These are phyloP conservation scores for Lagodon rhomboides DNA, from an alignment of 2,797 vertebrate species.

Conservation along the genomic window DNA sequence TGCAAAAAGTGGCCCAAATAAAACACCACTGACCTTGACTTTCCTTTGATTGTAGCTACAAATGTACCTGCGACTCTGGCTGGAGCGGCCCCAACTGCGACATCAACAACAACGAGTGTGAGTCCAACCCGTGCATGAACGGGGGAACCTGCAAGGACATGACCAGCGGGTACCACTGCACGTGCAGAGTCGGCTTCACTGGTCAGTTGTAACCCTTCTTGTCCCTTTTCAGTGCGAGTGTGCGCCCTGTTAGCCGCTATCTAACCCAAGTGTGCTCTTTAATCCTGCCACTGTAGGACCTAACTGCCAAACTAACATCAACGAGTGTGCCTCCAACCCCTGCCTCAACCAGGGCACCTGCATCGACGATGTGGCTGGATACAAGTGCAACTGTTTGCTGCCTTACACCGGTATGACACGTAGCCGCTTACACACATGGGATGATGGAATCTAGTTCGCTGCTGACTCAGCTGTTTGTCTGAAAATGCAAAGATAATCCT, in stretches of 20 bases:
- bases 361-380: slow-evolving; percentile 96
- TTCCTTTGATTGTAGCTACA: slow-evolving; percentile 73
- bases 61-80: slow-evolving; percentile 93
- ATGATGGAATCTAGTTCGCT: slow-evolving; percentile 25
- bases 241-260: slow-evolving; percentile 10
- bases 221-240: neutral
- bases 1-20: neutral
- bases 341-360: slow-evolving; percentile 98
- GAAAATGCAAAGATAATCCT: slow-evolving; percentile 38
- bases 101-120: slow-evolving; percentile 96
- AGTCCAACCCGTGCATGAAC: slow-evolving; percentile 96
- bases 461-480: slow-evolving; percentile 52
- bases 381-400: slow-evolving; percentile 95
- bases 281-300: slow-evolving; percentile 86
- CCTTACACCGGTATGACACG: slow-evolving; percentile 93
- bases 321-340: slow-evolving; percentile 98
- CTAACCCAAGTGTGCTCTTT: slow-evolving; percentile 65
- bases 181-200: slow-evolving; percentile 94
- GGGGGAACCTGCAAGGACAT: slow-evolving; percentile 96
- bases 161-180: slow-evolving; percentile 97
- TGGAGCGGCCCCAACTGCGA: slow-evolving; percentile 97
- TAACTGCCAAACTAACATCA: slow-evolving; percentile 99
- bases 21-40: slow-evolving; percentile 13
- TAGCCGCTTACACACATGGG: slow-evolving; percentile 22
- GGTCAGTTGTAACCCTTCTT: slow-evolving; percentile 81